Percentiles rank a stretch among this genome's conserved stretches.
These are phyloP conservation scores for Caenorhabditis virilis DNA, from an alignment of 2,888 invertebrate species.

Conservation along the genomic window DNA sequence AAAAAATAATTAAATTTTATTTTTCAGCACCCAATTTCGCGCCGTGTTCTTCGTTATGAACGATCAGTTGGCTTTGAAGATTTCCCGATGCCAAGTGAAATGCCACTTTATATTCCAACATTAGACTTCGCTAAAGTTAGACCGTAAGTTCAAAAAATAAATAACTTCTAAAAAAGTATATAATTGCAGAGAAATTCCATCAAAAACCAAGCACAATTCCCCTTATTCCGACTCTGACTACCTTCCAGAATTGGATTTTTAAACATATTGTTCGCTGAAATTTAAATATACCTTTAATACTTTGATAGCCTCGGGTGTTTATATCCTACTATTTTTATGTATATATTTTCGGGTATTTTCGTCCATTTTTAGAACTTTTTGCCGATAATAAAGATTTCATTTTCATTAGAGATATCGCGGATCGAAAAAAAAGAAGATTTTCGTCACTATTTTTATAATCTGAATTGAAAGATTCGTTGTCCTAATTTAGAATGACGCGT, in stretches of 20 bases:
- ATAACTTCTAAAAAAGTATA: not conserved
- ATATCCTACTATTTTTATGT: no score
- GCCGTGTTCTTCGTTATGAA: slow-evolving; percentile 34
- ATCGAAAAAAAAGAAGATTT: no score
- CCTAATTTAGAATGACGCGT: no score
- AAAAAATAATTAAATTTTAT: not conserved
- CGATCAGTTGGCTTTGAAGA: slow-evolving; percentile 30
- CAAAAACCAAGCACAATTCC: slow-evolving; percentile 32
- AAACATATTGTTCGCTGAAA: no score
- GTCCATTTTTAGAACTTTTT: no score
- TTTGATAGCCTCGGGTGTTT: no score
- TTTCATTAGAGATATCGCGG: no score
- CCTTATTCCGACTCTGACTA: slow-evolving; percentile 25
- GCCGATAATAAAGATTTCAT: no score
- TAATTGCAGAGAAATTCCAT: slow-evolving; percentile 27
- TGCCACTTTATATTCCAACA: slow-evolving; percentile 23
- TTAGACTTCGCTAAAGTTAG: slow-evolving; percentile 38
- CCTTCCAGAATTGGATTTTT: slow-evolving; percentile 30
- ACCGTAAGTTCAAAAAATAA: slow-evolving; percentile 20
- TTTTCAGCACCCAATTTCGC: slow-evolving; percentile 35
- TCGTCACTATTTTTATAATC: no score
- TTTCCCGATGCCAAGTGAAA: slow-evolving; percentile 30
- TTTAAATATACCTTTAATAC: no score
- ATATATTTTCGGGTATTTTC: no score
- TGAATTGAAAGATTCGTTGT: no score